Evolutionary conservation across 2,113 vertebrate species (phyloP).

Genomic region (Pampusana beccarii): DNA sequence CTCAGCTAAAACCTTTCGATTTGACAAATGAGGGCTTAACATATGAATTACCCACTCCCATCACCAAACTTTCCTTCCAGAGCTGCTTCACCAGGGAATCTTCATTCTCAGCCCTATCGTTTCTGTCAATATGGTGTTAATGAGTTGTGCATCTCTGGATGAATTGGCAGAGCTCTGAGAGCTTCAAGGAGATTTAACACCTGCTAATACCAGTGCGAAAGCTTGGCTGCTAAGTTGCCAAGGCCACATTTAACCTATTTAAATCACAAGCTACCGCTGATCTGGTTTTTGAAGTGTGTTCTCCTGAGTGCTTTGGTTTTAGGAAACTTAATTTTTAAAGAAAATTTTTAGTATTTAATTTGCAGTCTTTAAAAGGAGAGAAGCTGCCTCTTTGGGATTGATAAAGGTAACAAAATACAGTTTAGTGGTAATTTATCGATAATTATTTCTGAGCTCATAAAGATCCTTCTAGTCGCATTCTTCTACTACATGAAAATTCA

Average conservation of each 20-base stretch:
- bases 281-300: background rate
- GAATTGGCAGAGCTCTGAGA: background rate
- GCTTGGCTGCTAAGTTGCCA: background rate
- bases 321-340: background rate
- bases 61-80: background rate
- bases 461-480: background rate
- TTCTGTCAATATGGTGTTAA: background rate
- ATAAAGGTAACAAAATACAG: background rate
- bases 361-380: background rate
- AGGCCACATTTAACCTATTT: background rate
- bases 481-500: background rate
- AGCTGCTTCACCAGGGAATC: background rate
- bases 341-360: background rate
- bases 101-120: background rate
- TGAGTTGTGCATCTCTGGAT: background rate
- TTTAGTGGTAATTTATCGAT: background rate
- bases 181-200: slow-evolving; percentile 9
- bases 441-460: background rate
- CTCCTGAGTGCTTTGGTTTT: background rate
- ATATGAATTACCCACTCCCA: background rate
- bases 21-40: background rate
- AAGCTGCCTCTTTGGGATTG: background rate
- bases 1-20: background rate
- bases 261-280: background rate
- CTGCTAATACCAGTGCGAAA: background rate